Conservation (phyloP, 92 coral and sea anemone genomes). For the Palythoa grandis region DNA sequence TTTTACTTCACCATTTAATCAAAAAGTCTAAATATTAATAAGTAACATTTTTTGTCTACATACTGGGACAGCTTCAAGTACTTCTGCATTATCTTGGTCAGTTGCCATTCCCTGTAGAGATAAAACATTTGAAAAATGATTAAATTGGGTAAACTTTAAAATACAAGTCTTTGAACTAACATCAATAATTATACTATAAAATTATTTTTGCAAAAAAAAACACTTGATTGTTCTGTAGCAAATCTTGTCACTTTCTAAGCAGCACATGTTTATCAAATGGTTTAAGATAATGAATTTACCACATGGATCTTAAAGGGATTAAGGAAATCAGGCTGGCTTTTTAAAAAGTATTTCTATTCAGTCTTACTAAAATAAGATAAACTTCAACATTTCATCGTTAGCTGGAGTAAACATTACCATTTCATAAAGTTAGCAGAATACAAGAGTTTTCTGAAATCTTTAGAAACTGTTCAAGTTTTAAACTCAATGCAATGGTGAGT, state of each 20-base stretch:
- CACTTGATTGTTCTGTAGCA: background rate
- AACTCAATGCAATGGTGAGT: background rate
- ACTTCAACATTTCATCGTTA: background rate
- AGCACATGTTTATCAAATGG: slow-evolving; percentile 33
- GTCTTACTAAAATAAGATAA: background rate
- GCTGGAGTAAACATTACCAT: background rate
- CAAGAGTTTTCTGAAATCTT: background rate
- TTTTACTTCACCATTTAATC: background rate
- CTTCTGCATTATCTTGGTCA: slow-evolving; percentile 85
- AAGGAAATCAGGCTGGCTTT: background rate
- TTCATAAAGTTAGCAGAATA: background rate
- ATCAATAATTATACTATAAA: background rate
- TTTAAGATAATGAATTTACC: slow-evolving; percentile 10
- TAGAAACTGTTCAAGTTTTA: background rate
- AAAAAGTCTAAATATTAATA: background rate
- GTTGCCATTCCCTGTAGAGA: slow-evolving; percentile 80
- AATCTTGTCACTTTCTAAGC: slow-evolving; percentile 7
- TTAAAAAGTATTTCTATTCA: background rate
- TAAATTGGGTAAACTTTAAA: background rate
- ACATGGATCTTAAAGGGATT: slow-evolving; percentile 2
- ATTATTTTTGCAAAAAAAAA: background rate
- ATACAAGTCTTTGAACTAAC: background rate
- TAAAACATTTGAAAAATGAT: background rate
- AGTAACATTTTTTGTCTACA: slow-evolving; percentile 42
- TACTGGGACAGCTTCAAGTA: slow-evolving; percentile 84